A percentile compares a stretch with the other conserved stretches of the same genome.
phyloP scores from a whole-genome alignment of 2,797 vertebrate genomes.

The Sparus aurata region DNA sequence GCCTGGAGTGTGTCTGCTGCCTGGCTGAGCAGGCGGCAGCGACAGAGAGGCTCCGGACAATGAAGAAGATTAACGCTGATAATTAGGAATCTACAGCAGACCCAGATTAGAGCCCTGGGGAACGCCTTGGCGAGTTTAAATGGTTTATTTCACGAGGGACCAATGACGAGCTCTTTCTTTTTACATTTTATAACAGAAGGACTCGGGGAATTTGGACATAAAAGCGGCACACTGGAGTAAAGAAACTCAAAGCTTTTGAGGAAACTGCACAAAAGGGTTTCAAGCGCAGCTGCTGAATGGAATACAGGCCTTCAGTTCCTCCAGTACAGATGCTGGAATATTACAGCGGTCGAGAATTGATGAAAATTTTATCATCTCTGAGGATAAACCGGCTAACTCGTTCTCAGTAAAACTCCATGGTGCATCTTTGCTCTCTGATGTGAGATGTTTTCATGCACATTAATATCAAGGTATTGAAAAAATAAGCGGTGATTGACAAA shows the following conservation, averaged over 20 bases:
- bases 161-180: slow-evolving; percentile 10
- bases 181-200: not conserved
- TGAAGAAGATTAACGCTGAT: slow-evolving; percentile 69
- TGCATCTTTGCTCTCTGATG: slow-evolving; percentile 2
- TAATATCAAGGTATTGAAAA: not conserved
- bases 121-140: slow-evolving; percentile 41
- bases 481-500: too few relatives aligned
- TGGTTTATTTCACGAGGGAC: slow-evolving; percentile 28
- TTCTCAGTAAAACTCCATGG: slow-evolving; percentile 3
- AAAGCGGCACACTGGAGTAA: slow-evolving; percentile 3
- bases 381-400: slow-evolving; percentile 19
- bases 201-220: not conserved
- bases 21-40: slow-evolving; percentile 44
- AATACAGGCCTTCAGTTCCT: not conserved
- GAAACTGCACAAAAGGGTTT: slow-evolving; percentile 1
- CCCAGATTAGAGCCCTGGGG: slow-evolving; percentile 67
- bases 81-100: slow-evolving; percentile 61
- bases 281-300: not conserved
- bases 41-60: slow-evolving; percentile 58
- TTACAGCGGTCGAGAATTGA: slow-evolving; percentile 12
- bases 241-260: slow-evolving; percentile 1
- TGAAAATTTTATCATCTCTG: slow-evolving; percentile 26
- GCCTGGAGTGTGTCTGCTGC: slow-evolving; percentile 79
- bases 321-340: slow-evolving; percentile 15
- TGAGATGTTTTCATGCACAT: slow-evolving; percentile 11